These are phyloP conservation scores for Nasonia longicornis DNA, from an alignment of 1,140 invertebrate species.

Conservation along the genomic window DNA sequence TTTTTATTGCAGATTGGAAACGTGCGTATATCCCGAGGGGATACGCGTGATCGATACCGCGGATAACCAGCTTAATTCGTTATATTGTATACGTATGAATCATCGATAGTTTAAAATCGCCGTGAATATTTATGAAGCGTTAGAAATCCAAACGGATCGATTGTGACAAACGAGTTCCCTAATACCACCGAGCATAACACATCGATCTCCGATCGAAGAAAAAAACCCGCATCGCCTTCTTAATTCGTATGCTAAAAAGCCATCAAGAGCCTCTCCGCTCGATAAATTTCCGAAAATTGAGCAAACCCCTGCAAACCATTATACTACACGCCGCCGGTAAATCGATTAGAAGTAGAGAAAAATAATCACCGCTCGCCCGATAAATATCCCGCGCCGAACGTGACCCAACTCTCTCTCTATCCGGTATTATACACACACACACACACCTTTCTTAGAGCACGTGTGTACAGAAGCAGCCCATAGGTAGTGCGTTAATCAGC, in stretches of 20 bases:
- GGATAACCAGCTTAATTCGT: neutral
- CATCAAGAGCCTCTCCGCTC: neutral
- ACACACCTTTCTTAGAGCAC: too few species aligned
- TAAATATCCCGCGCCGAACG: neutral
- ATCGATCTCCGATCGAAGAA: neutral
- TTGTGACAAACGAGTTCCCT: too few species aligned
- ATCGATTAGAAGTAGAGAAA: neutral
- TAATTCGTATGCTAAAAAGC: neutral
- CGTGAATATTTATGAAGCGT: too few species aligned
- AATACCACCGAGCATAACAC: too few species aligned
- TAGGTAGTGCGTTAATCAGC: slow-evolving; percentile 32
- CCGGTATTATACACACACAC: too few species aligned
- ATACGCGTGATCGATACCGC: neutral
- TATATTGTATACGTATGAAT: neutral
- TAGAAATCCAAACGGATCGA: too few species aligned
- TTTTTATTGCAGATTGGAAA: too few species aligned
- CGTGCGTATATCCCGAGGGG: too few species aligned
- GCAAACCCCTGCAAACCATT: too few species aligned
- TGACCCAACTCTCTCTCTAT: too few species aligned
- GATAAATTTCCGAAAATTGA: neutral
- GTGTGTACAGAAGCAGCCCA: too few species aligned
- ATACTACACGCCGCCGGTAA: too few species aligned
- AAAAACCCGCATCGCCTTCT: neutral
- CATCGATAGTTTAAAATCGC: neutral
- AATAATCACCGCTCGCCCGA: neutral